These are phyloP conservation scores for Temnothorax longispinosus DNA, from an alignment of 1,140 invertebrate species.

Conservation along the genomic window DNA sequence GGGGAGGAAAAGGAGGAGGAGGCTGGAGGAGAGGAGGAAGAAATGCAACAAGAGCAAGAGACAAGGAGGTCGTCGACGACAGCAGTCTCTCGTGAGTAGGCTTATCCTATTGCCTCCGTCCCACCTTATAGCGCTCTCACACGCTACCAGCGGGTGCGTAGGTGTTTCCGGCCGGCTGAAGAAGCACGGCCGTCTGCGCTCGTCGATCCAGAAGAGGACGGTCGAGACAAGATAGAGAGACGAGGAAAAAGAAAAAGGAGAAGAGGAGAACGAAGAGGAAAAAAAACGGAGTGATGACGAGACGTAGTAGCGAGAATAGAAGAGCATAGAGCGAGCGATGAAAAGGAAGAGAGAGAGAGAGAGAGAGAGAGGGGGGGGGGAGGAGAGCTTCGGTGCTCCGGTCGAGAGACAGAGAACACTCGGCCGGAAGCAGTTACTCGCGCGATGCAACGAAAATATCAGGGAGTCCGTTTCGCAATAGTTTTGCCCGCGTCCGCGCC, in stretches of 20 bases:
- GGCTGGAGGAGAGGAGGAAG: constrained; percentile 4
- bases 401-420: constrained; percentile 60
- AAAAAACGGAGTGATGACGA: constrained; percentile 20
- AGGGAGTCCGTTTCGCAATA: constrained; percentile 81
- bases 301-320: constrained; percentile 42
- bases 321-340: constrained; percentile 53
- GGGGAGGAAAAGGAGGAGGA: background rate
- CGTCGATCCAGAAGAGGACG: constrained; percentile 63
- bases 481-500: constrained; percentile 78
- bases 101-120: constrained; percentile 66
- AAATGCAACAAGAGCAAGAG: constrained; percentile 56
- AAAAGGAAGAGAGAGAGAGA: constrained; percentile 21
- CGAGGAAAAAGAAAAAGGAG: background rate
- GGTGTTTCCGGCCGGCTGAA: constrained; percentile 76
- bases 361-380: constrained; percentile 23
- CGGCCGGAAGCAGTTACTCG: constrained; percentile 84
- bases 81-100: constrained; percentile 60
- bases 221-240: background rate
- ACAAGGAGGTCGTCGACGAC: constrained; percentile 59
- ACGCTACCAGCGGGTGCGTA: constrained; percentile 72
- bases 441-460: constrained; percentile 83
- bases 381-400: constrained; percentile 27
- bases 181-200: constrained; percentile 67
- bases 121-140: constrained; percentile 67
- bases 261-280: background rate